Conservation (phyloP, 2,888 invertebrate species). For the Danaus chrysippus region DNA sequence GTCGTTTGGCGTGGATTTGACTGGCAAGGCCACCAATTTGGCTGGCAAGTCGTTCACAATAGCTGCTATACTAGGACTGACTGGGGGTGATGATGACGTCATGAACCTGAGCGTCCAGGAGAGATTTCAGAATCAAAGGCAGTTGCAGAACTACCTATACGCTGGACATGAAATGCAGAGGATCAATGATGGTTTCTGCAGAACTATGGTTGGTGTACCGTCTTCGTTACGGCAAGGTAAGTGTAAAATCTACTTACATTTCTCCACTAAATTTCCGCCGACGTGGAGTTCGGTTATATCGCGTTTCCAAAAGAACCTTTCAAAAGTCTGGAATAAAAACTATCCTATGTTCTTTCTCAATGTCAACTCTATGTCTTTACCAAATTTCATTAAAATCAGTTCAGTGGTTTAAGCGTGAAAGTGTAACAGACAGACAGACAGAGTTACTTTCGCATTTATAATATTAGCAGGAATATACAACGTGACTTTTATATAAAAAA, state of each 20-base stretch:
- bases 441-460: too few species aligned
- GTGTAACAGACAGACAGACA: too few species aligned
- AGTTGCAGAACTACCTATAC: constrained; percentile 65
- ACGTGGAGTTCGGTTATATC: too few species aligned
- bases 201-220: constrained; percentile 56
- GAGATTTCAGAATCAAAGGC: constrained; percentile 62
- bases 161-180: constrained; percentile 64
- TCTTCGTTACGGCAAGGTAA: constrained; percentile 61
- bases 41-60: constrained; percentile 90
- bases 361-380: too few species aligned
- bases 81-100: constrained; percentile 72
- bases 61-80: constrained; percentile 90
- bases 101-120: constrained; percentile 79
- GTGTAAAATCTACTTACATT: constrained; percentile 14
- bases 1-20: constrained; percentile 67
- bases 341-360: too few species aligned
- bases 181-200: constrained; percentile 62
- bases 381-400: too few species aligned
- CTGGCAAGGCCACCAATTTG: constrained; percentile 65
- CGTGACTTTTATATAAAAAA: too few species aligned
- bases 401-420: too few species aligned
- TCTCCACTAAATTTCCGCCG: too few species aligned
- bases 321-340: too few species aligned
- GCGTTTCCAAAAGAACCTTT: too few species aligned
- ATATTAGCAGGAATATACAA: too few species aligned